Evolutionary conservation across 2,888 invertebrate genomes (phyloP).

Genomic region (Drosophila seclusa): DNA sequence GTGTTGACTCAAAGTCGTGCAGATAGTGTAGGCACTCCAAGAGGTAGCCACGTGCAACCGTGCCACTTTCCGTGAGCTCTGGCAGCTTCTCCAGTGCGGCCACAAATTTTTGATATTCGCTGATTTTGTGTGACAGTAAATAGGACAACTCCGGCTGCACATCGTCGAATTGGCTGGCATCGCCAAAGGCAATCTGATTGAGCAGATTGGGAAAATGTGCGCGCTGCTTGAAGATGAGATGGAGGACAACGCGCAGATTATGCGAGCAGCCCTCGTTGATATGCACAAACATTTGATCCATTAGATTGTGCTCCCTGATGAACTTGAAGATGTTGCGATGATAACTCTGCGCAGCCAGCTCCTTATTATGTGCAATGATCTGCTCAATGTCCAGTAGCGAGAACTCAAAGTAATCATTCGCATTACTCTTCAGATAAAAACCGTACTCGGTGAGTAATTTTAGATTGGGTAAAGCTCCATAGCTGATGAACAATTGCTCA

Average conservation of each 20-base stretch:
- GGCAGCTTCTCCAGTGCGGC: constrained; percentile 61
- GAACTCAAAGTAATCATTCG: constrained; percentile 89
- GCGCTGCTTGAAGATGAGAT: constrained; percentile 82
- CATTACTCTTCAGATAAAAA: constrained; percentile 90
- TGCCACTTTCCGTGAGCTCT: constrained; percentile 75
- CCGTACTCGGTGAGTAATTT: constrained; percentile 95
- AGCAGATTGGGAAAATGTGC: constrained; percentile 82
- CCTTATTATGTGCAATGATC: constrained; percentile 83
- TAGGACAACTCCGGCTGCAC: constrained; percentile 66
- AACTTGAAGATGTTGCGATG: constrained; percentile 88
- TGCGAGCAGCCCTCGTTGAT: constrained; percentile 88
- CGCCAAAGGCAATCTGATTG: constrained; percentile 84
- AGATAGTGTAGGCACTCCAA: constrained; percentile 71
- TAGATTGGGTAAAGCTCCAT: constrained; percentile 92
- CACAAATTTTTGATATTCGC: constrained; percentile 73
- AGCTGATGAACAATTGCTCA: constrained; percentile 94
- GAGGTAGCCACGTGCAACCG: constrained; percentile 69
- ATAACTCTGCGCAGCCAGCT: constrained; percentile 76
- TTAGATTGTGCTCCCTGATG: constrained; percentile 87
- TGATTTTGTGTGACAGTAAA: constrained; percentile 76
- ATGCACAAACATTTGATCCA: constrained; percentile 88
- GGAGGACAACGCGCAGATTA: constrained; percentile 86
- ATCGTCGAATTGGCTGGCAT: constrained; percentile 63
- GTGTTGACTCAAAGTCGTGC: constrained; percentile 32
- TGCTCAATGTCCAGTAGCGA: constrained; percentile 86